phyloP scores from a whole-genome alignment of 2,113 vertebrate genomes.

The Etheostoma cragini region DNA sequence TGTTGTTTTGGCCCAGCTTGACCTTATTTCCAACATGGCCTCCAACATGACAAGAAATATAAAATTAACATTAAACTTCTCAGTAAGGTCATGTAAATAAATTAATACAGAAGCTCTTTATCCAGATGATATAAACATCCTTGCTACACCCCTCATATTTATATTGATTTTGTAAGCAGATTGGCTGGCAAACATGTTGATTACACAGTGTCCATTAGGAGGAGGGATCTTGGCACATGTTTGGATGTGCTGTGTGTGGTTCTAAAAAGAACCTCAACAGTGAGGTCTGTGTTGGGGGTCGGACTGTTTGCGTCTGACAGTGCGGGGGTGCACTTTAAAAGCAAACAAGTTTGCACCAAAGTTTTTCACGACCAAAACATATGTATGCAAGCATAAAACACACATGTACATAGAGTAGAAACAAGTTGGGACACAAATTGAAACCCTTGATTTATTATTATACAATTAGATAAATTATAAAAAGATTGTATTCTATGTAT shows the following conservation, averaged over 20 bases:
- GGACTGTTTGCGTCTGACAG: neutral
- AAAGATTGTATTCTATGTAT: too few species aligned
- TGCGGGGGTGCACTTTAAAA: neutral
- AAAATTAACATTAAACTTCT: neutral
- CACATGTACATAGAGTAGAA: too few species aligned
- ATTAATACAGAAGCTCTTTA: conserved; percentile 31
- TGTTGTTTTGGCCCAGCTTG: neutral
- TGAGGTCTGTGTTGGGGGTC: conserved; percentile 24
- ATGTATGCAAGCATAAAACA: too few species aligned
- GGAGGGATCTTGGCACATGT: neutral
- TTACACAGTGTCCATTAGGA: neutral
- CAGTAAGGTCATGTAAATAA: conserved; percentile 9
- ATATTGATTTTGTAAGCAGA: conserved; percentile 25
- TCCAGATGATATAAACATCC: conserved; percentile 25
- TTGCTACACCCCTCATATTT: neutral
- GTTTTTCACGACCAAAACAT: too few species aligned
- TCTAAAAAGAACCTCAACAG: conserved; percentile 9
- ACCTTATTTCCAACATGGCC: neutral
- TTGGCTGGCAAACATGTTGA: conserved; percentile 4
- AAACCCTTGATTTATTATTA: too few species aligned
- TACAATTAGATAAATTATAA: too few species aligned
- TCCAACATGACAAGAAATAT: neutral
- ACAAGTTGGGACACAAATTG: too few species aligned
- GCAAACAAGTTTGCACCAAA: too few species aligned
- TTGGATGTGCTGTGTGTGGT: conserved; percentile 5